Percentiles rank a stretch among this genome's conserved stretches.
These are phyloP conservation scores for Alaudala cheleensis DNA, from an alignment of 2,113 vertebrate genomes.

Conservation along the genomic window DNA sequence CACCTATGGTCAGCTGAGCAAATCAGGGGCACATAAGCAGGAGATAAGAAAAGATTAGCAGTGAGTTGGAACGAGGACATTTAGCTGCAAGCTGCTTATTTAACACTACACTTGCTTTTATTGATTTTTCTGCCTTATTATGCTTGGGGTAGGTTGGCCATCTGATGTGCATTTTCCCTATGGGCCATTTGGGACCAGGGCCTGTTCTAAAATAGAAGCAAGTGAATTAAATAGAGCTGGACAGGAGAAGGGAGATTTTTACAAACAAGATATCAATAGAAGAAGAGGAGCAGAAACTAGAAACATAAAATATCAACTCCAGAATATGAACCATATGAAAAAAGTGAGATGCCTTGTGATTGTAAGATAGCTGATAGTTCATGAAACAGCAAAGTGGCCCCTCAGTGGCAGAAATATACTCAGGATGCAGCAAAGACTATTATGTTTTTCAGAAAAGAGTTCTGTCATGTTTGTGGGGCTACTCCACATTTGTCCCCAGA, in stretches of 20 bases:
- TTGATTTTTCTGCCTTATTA: not conserved
- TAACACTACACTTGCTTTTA: not conserved
- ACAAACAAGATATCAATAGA: not conserved
- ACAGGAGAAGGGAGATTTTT: not conserved
- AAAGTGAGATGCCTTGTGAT: not conserved
- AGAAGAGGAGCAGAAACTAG: not conserved
- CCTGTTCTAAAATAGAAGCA: not conserved
- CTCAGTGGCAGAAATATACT: not conserved
- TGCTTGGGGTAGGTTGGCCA: not conserved
- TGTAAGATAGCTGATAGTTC: not conserved
- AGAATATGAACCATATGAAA: not conserved
- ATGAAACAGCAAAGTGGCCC: not conserved
- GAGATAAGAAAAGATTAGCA: conserved; percentile 14
- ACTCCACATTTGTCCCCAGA: not conserved
- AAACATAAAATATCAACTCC: not conserved
- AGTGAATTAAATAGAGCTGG: not conserved
- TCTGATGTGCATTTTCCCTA: not conserved
- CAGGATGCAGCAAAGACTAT: not conserved
- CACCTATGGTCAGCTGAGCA: not conserved
- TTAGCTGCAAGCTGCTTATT: not conserved
- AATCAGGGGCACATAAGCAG: not conserved
- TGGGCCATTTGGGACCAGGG: accelerated
- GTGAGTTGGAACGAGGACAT: not conserved
- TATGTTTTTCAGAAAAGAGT: not conserved
- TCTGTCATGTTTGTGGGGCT: not conserved